Base-by-base conservation (phyloP, 1,140 invertebrate species). In the Paramacrobiotus metropolitanus region DNA sequence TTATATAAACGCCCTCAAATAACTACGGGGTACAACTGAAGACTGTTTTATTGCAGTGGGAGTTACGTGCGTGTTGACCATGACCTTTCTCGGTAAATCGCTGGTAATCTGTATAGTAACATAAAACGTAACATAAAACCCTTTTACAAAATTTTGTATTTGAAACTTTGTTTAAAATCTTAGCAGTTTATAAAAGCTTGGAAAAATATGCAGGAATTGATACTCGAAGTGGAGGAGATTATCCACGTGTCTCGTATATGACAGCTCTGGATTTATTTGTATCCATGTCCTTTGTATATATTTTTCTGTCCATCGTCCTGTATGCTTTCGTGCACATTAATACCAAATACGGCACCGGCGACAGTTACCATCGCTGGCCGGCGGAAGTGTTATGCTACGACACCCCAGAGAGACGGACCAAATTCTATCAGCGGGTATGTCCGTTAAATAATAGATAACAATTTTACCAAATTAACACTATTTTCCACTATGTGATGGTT, bases 241-340 rank as follows among this genome's bases (percentile, higher is more conserved):
- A 79, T 61, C 79, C 79, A n/a, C 70, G 75, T 63, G 78, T 80
- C 15, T 73, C 75, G 2, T 92, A 92, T 68, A 86, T 86, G 3
- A 93, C 87, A 1, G 87, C 87, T 0, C 72, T 93, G 1, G 87
- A 93, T 72, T 88, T 87, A 82, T 95, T 92, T 71, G 77, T 93
- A 9, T 76, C 91, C 31, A 87, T 90, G 81, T 89, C 87, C 68
- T 91, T 94, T 69, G 82, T 86, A 29, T 95, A 91, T 69, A 89
- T 87, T 68, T 89, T 93, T 65, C 87, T 87, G 0, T 91, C 89
- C 0, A 74, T 94, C 1, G 73, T 93, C 2, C 87, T 94, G 72
- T 94, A 92, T 67, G 89, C 89, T 2, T 85, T 85, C 0, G 90
- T 94, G 0, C 89, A 93, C 74, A 93, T 92, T 71, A 92, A 90